A percentile compares a stretch with the other conserved stretches of the same genome.
These are phyloP conservation scores for Pterophyllum scalare DNA, from an alignment of 2,113 vertebrate genomes.

Conservation along the genomic window DNA sequence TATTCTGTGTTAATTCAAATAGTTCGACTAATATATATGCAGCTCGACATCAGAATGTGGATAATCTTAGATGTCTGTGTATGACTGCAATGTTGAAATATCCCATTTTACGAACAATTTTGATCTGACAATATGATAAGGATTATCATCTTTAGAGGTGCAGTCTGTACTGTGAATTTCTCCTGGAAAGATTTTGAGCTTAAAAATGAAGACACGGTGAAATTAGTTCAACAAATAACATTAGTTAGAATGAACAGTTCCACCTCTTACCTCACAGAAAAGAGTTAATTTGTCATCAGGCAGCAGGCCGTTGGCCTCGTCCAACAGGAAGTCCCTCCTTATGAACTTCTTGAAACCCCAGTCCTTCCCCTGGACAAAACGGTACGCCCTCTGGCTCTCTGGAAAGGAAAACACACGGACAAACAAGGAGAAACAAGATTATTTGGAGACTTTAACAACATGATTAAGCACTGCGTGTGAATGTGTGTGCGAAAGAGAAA, in stretches of 20 bases:
- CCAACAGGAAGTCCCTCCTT: conserved; percentile 90
- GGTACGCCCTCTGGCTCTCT: conserved; percentile 92
- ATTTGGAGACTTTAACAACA: conserved; percentile 32
- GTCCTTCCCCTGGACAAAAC: conserved; percentile 94
- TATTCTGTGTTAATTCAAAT: conserved; percentile 16
- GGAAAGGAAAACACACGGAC: conserved; percentile 52
- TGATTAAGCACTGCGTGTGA: conserved; percentile 53
- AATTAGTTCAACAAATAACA: background rate
- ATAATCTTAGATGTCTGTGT: background rate
- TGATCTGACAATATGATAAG: conserved; percentile 26
- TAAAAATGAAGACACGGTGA: conserved; percentile 13
- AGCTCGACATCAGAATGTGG: background rate
- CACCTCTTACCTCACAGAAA: conserved; percentile 89
- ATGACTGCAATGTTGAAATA: conserved; percentile 9
- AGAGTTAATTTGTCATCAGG: conserved; percentile 93
- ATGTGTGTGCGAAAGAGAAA: conserved; percentile 46
- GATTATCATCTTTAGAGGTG: conserved; percentile 16
- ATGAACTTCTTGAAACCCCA: conserved; percentile 97
- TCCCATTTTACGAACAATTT: conserved; percentile 10
- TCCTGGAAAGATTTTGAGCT: background rate
- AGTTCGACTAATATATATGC: background rate
- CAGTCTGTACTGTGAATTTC: background rate
- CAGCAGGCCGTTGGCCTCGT: conserved; percentile 91
- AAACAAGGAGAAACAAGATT: conserved; percentile 47
- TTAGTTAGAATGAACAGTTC: background rate